Percentiles rank a stretch among this genome's conserved stretches.
phyloP scores from a whole-genome alignment of 2,797 vertebrate genomes.

The Picus viridis region DNA sequence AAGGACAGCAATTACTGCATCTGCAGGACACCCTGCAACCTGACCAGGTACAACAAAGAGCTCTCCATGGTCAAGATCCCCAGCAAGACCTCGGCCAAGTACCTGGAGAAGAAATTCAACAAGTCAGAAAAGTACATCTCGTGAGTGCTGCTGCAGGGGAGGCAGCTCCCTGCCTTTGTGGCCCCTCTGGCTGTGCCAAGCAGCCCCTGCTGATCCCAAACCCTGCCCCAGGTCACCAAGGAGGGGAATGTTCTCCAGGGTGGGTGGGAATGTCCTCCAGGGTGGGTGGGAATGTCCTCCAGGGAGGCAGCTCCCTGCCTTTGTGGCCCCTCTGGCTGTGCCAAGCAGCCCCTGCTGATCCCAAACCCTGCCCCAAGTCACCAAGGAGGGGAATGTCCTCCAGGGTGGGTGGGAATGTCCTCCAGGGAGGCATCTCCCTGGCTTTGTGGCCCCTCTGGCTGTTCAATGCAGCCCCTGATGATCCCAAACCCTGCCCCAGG shows the following conservation, averaged over 20 bases:
- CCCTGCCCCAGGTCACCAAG: background rate
- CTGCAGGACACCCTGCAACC: slow-evolving; percentile 95
- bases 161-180: background rate
- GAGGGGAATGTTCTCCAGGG: background rate
- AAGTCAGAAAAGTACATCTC: slow-evolving; percentile 98
- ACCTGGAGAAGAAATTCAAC: slow-evolving; percentile 99
- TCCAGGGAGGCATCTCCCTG: background rate
- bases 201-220: background rate
- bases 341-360: no score
- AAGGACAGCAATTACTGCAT: slow-evolving; percentile 92
- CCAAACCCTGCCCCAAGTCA: no score
- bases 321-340: no score
- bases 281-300: no score
- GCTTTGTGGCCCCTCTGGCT: background rate
- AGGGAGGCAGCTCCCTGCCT: no score
- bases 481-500: background rate
- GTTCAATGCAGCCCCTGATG: background rate
- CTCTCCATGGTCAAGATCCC: slow-evolving; percentile 99
- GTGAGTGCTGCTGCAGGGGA: slow-evolving; percentile 79
- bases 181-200: background rate
- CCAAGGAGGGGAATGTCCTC: no score
- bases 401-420: no score
- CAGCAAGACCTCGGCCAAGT: slow-evolving; percentile 97
- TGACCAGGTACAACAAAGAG: slow-evolving; percentile 98
- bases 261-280: no score